Evolutionary conservation across 2,888 invertebrate genomes (phyloP), one percentile per base, ranked within the genome.

Genomic region (Aleiodes leptofemur): DNA sequence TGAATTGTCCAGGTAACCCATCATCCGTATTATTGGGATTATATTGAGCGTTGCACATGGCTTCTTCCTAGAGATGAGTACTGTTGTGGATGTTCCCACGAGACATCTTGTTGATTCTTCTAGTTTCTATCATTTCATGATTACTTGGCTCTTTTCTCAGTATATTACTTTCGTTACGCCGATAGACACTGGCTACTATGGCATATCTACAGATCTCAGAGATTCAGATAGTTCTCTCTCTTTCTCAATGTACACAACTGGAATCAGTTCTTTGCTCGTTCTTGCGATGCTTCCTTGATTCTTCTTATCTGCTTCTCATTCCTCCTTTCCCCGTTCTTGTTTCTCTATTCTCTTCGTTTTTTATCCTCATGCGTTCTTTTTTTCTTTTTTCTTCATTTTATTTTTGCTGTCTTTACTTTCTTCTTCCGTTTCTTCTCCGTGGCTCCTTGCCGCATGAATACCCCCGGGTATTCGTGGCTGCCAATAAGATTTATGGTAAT

Each of bases 401-500:
- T n/a, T 69, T 50, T 23, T 34, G 16, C 57, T 69, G 59, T 69
- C 14, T 69, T 16, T 51, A 50, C 53, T 69, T 55, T 61, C 59
- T 8, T 59, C 64, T 61, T 61, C 53, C 38, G 57, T 69, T 61
- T 53, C 74, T 69, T 74, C 69, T 61, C 59, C 43, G 38, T 69
- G 53, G 50, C 51, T 73, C 69, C 38, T 64, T 55, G 34, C 64
- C 48, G 74, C 70, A 74, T 66, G 70, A 74, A 74, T 56, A 56
- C 61, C 66, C 76, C 68, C 69, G 73, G 74, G 69, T 72, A 71
- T 75, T 75, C 74, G 78, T 73, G 78, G 69, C 73, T 75, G 77
- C 81, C 83, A 76, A 79, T 78, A 81, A 81, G 83, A 83, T 83
- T 83, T 82, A 81, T 68, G 82, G 80, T 80, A 80, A 81, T 69